A percentile compares a stretch with the other conserved stretches of the same genome.
Conservation (phyloP, 2,113 vertebrate species). For the Callaeas wilsoni region DNA sequence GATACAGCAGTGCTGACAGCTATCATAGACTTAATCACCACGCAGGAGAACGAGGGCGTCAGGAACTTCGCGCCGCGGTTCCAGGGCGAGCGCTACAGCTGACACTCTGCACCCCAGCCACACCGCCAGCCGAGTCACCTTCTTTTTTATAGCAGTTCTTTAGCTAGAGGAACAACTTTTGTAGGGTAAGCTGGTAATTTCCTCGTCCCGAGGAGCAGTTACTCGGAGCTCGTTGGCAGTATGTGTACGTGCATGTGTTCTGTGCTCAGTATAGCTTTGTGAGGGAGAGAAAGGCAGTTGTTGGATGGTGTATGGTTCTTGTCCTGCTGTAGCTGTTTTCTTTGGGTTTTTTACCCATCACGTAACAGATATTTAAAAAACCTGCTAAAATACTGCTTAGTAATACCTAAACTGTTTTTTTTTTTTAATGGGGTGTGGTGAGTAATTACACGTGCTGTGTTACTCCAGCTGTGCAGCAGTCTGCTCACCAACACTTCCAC, state of each 20-base stretch:
- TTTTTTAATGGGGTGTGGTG: neutral
- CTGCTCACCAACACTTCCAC: slow-evolving; percentile 1
- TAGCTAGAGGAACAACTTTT: neutral
- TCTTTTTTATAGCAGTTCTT: neutral
- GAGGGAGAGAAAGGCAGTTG: neutral
- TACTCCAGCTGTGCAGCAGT: slow-evolving; percentile 25
- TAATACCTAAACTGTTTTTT: neutral
- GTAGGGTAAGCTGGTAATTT: neutral
- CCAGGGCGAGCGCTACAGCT: slow-evolving; percentile 72
- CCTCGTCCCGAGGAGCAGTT: neutral
- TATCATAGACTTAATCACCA: slow-evolving; percentile 95
- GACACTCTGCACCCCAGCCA: neutral
- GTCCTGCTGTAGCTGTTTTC: neutral
- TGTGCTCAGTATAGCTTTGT: slow-evolving; percentile 11
- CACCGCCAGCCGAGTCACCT: fast-evolving
- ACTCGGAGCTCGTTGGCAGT: neutral
- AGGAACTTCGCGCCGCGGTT: slow-evolving; percentile 68
- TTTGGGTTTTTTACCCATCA: neutral
- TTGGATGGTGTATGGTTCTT: neutral
- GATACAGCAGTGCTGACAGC: slow-evolving; percentile 93
- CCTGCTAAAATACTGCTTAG: slow-evolving; percentile 28
- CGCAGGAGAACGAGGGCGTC: slow-evolving; percentile 80
- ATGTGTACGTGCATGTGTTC: slow-evolving; percentile 51
- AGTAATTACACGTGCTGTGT: neutral
- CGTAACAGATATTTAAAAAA: neutral